Evolutionary conservation across 2,113 vertebrate genomes (phyloP).

Genomic region (Amazona vittata): DNA sequence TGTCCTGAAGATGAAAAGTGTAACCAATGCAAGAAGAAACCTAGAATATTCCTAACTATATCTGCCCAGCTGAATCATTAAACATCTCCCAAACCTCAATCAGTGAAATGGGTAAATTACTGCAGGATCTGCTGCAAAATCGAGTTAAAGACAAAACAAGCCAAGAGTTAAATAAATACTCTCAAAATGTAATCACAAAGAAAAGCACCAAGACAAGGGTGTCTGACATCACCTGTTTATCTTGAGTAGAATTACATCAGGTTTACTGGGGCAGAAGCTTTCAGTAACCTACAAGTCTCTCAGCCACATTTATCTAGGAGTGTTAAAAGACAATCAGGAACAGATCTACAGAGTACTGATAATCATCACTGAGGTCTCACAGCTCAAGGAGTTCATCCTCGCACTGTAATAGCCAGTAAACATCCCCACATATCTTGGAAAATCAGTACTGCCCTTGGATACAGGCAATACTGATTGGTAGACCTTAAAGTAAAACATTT

Average conservation of each 20-base stretch:
- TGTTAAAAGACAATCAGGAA: neutral
- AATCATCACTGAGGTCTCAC: neutral
- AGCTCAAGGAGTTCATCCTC: neutral
- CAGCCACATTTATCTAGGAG: neutral
- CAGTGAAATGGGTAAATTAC: neutral
- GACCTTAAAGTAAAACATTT: neutral
- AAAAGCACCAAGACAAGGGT: constrained; percentile 9
- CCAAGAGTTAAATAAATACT: constrained; percentile 49
- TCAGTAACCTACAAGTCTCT: neutral
- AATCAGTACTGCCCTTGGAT: neutral
- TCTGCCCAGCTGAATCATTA: neutral
- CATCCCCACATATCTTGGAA: neutral
- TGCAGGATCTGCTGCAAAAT: constrained; percentile 11
- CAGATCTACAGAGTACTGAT: neutral
- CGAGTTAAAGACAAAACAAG: constrained; percentile 41
- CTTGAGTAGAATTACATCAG: neutral
- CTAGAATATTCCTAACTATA: neutral
- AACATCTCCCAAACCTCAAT: neutral
- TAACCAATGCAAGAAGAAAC: neutral
- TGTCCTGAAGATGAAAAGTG: neutral
- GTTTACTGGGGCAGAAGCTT: constrained; percentile 32
- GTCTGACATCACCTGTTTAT: constrained; percentile 39
- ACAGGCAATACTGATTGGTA: neutral
- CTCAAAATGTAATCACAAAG: neutral
- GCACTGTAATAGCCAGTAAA: neutral